Evolutionary conservation across 1,140 invertebrate genomes (phyloP).

Genomic region (Pinna nobilis): DNA sequence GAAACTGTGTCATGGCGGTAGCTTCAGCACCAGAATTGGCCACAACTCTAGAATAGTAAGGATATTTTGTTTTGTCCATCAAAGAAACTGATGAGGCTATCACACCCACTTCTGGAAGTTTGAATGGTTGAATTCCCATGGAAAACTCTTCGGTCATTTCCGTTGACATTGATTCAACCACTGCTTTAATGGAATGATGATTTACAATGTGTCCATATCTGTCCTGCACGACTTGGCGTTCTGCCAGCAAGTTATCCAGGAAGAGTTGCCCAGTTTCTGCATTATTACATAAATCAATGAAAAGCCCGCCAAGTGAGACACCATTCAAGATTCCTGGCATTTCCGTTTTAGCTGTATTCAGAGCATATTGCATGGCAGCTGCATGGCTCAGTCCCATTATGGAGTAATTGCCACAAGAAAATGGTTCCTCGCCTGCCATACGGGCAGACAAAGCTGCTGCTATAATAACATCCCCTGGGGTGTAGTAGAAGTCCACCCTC

Average conservation of each 20-base stretch:
- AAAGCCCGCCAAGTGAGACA: conserved; percentile 57
- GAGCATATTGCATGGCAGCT: conserved; percentile 56
- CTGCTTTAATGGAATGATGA: conserved; percentile 50
- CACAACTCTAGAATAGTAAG: conserved; percentile 85
- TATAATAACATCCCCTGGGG: conserved; percentile 56
- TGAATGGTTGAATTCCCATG: conserved; percentile 68
- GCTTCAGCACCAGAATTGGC: conserved; percentile 87
- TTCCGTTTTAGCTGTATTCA: conserved; percentile 41
- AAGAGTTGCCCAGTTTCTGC: conserved; percentile 43
- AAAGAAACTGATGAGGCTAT: conserved; percentile 75
- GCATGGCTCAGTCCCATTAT: conserved; percentile 27
- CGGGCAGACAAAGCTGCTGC: conserved; percentile 55
- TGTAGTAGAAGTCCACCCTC: conserved; percentile 49
- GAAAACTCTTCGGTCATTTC: conserved; percentile 37
- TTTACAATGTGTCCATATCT: conserved; percentile 43
- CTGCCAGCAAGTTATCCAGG: conserved; percentile 56
- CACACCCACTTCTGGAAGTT: conserved; percentile 86
- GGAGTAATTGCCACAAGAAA: conserved; percentile 51
- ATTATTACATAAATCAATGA: conserved; percentile 59
- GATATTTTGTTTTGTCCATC: conserved; percentile 79
- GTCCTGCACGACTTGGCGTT: conserved; percentile 47
- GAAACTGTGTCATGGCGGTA: conserved; percentile 77
- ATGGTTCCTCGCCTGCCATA: conserved; percentile 39
- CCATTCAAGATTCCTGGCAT: conserved; percentile 46
- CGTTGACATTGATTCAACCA: conserved; percentile 45